Conservation (phyloP, 2,797 vertebrate genomes). For the Spondyliosoma cantharus region DNA sequence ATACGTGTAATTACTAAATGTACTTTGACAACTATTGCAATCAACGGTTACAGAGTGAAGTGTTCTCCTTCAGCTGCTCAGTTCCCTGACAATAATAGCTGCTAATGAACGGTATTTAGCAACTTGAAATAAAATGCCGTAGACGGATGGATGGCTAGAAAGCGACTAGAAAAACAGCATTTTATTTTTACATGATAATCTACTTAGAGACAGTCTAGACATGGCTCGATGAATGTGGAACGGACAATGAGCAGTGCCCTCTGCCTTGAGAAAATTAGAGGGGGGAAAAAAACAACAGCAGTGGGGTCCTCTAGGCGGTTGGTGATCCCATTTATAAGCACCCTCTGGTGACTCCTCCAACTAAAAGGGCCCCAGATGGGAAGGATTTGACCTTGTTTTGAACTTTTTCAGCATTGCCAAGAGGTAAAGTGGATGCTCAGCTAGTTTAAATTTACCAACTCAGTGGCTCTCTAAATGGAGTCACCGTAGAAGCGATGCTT, state of each 20-base stretch:
- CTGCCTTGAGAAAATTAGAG: constrained; percentile 46
- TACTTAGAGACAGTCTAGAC: constrained; percentile 10
- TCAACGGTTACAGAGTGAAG: constrained; percentile 33
- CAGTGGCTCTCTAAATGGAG: constrained; percentile 42
- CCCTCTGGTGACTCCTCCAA: constrained; percentile 74
- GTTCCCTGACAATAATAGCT: constrained; percentile 43
- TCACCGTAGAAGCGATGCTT: constrained; percentile 6
- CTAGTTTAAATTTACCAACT: constrained; percentile 58
- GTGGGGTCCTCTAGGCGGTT: constrained; percentile 69
- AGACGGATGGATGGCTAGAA: constrained; percentile 5
- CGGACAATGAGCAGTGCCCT: constrained; percentile 45
- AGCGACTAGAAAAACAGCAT: constrained; percentile 8
- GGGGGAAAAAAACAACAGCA: constrained; percentile 53
- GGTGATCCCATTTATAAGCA: constrained; percentile 76
- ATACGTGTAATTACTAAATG: constrained; percentile 54
- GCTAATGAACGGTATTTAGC: constrained; percentile 42
- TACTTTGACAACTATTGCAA: constrained; percentile 42
- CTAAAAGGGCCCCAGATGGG: constrained; percentile 75
- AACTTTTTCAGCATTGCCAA: constrained; percentile 62
- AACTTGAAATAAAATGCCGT: constrained; percentile 26
- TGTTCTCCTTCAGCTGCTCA: constrained; percentile 39
- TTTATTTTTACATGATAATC: not conserved
- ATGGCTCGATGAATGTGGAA: constrained; percentile 7
- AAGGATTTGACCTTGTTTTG: constrained; percentile 72
- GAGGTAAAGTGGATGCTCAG: constrained; percentile 62